Evolutionary conservation across 2,888 invertebrate genomes (phyloP), one percentile per base, ranked within the genome.

Genomic region (Ecliptopera silaceata): DNA sequence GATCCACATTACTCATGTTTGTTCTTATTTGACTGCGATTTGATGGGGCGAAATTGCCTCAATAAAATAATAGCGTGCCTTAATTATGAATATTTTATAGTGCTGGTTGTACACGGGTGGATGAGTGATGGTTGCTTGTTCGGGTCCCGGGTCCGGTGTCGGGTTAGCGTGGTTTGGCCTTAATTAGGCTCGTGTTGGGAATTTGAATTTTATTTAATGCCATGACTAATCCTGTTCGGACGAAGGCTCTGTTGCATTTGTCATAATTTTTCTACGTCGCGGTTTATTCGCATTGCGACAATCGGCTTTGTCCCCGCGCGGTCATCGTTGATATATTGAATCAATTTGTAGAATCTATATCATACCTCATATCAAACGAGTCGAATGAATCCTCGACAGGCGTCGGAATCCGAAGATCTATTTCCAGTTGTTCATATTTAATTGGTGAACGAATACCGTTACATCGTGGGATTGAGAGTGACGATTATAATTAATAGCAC

Each of bases 211-310:
- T 82, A 84, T 86, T 83, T 83, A 86, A 86, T 84, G 54, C 86
- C 82, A 71, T 89, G 84, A 89, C 85, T 82, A 88, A 91, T 87
- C 68, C 66, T 70, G 67, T 71, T 75, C 75, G 71, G 72, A 72
- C 67, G 74, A 69, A 75, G 75, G 72, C 75, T 79, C 69, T 72
- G 45, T 81, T 78, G 72, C 81, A 90, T 91, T 84, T 89, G 85
- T 90, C 90, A 89, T 90, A 88, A 89, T 91, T 91, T 88, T 90
- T 90, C 88, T 87, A 88, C 86, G 90, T 90, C 88, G 85, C 88
- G 80, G 82, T 84, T 86, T 82, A 83, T 88, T 82, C 75, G 88
- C 87, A 80, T 42, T 69, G 81, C 84, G 80, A 86, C 85, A 85
- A 83, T 80, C 84, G 72, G 74, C 84, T 88, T 88, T 88, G 83